Evolutionary conservation across 2,797 vertebrate genomes (phyloP), one percentile per base, ranked within the genome.

Genomic region (Bovichtus variegatus): DNA sequence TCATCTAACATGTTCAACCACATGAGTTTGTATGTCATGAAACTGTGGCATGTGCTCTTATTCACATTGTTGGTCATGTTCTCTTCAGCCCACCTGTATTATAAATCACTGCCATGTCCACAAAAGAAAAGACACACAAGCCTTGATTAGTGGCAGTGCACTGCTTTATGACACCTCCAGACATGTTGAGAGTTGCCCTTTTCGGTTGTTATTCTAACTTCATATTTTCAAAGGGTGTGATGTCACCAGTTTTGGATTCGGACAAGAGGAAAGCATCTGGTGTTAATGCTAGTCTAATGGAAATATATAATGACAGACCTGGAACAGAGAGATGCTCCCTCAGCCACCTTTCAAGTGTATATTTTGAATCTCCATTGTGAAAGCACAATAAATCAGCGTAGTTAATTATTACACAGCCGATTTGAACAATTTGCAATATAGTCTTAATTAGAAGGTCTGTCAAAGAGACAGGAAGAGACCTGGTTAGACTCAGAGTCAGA

Each of bases 141-240:
- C 62, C 27, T 72, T 74, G 78, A 89, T 88, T 82, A 82, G 84
- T 83, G 75, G 64, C 71, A 60, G 68, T 2, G 6, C 55, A 3
- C 57, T 44, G 66, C 80, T 84, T 82, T 81, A 83, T 73, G 78
- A 89, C 70, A 64, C 68, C 74, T 65, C 69, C 50, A 78, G 86
- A 83, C 91, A 58, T 88, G 90, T 92, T 38, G 47, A 78, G 87
- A 93, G 76, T 73, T 85, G 89, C 80, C 85, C 76, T 53, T 77
- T 77, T 83, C 67, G 44, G 53, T 82, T 89, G 84, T 87, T 90
- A 68, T 85, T 82, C 54, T 23, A 50, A 60, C 78, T 76, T 27
- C 44, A 78, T 81, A 80, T 84, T 91, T 86, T 82, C 41, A 68
- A 54, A 67, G 34, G 4, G 57, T 71, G 80, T 87, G 85, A 91